Percentiles rank a stretch among this genome's conserved stretches.
These are phyloP conservation scores for Antechinus stuartii DNA, from an alignment of 2,113 vertebrate genomes.

Conservation along the genomic window DNA sequence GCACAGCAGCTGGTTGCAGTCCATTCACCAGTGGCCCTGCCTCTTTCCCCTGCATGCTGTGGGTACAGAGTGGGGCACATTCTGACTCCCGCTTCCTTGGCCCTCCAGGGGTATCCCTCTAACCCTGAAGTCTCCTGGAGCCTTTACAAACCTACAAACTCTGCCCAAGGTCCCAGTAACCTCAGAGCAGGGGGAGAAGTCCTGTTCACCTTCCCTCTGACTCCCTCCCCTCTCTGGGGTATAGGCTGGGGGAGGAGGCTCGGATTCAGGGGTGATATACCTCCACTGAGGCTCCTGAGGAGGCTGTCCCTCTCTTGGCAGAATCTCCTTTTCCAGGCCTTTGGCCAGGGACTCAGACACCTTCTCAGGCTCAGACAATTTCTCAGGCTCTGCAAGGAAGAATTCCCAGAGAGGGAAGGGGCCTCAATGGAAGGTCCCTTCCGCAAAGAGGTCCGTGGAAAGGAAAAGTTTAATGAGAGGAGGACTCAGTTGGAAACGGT, in stretches of 20 bases:
- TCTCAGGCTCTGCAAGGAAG: background rate
- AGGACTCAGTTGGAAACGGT: background rate
- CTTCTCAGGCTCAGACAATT: constrained; percentile 70
- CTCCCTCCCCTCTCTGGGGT: background rate
- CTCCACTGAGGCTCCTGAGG: constrained; percentile 80
- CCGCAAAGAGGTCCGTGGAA: background rate
- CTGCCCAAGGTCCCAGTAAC: constrained; percentile 9
- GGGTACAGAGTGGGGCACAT: constrained; percentile 2
- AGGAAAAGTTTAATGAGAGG: background rate
- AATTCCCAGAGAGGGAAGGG: constrained; percentile 72
- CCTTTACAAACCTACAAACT: background rate
- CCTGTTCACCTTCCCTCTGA: background rate
- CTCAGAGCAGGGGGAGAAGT: background rate
- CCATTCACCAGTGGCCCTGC: constrained; percentile 87
- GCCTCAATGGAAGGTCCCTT: constrained; percentile 20
- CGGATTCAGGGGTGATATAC: constrained; percentile 57
- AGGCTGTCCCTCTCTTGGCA: constrained; percentile 59
- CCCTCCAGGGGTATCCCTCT: background rate
- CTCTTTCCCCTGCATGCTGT: constrained; percentile 84
- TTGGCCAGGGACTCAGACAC: constrained; percentile 63
- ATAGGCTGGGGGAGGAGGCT: background rate
- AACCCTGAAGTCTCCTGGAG: background rate
- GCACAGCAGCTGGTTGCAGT: constrained; percentile 83
- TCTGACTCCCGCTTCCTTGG: background rate
- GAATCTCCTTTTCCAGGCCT: constrained; percentile 68